Base-by-base conservation (phyloP, 2,888 invertebrate genomes). In the Ischnura elegans region DNA sequence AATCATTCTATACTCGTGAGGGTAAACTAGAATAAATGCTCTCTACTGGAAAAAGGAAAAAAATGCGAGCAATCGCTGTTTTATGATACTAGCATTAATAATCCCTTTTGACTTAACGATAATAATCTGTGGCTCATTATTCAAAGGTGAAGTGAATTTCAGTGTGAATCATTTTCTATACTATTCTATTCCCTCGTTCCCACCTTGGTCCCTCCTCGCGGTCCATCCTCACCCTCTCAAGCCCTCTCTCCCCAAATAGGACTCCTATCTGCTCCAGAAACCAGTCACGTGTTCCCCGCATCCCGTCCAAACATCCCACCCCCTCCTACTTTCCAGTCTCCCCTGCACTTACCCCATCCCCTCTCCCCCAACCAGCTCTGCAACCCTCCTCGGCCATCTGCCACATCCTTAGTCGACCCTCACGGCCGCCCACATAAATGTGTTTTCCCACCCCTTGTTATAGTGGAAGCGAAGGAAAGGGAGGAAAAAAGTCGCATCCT, bases 201-300 rank as follows among this genome's bases (percentile, higher is more conserved):
- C 29, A 29, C 76, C 36, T 76, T 10, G 36, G 76, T 76, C 76
- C 76, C n/a, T 19, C 19, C 76, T 76, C 29, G 36, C 36, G 36
- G 29, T 6, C 4, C 76, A 1, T 36, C 36, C 36, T 3, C 3
- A 29, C 76, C 36, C 76, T 36, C 5, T n/a, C n/a, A n/a, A n/a
- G 2, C 29, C n/a, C 76, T 36, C 13, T 6, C 25, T 16, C 36
- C 76, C 29, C 8, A 4, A 6, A 16, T 13, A n/a, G 25, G 0
- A 3, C 76, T 76, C 29, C 36, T 76, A 76, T 76, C 76, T 76
- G 76, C 76, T 76, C 76, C 76, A 76, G 76, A 76, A 76, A 76
- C 76, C 76, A 76, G 76, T 76, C 76, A 36, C 36, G 76, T 76
- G 76, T 36, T 66, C 29, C 29, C 76, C 76, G 2, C 76, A 29